A percentile compares a stretch with the other conserved stretches of the same genome.
These are phyloP conservation scores for Cheirogaleus major DNA, from an alignment of 2,797 vertebrate species.

Conservation along the genomic window DNA sequence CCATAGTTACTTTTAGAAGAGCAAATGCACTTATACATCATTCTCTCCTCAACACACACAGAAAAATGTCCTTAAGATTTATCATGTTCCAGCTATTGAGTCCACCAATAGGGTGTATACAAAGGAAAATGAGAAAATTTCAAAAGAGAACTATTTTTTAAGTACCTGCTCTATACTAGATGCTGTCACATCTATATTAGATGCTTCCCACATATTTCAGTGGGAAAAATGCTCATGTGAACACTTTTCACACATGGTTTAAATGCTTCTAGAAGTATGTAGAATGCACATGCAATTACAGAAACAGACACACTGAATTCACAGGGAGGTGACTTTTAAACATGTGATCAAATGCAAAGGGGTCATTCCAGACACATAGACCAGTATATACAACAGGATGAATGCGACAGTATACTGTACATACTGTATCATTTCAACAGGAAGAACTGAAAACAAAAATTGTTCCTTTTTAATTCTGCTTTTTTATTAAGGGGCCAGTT, in stretches of 20 bases:
- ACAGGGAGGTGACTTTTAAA: background rate
- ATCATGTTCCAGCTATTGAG: background rate
- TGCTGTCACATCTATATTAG: background rate
- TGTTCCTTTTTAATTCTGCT: background rate
- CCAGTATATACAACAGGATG: background rate
- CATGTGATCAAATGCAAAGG: background rate
- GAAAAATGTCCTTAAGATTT: background rate
- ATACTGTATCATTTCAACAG: background rate
- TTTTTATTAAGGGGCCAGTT: background rate
- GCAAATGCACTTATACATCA: background rate
- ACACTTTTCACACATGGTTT: background rate
- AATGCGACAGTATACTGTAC: background rate
- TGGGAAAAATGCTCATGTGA: background rate
- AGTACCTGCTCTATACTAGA: background rate
- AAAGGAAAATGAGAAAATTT: background rate
- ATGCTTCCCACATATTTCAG: background rate
- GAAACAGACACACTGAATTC: background rate
- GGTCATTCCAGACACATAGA: background rate
- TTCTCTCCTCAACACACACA: background rate
- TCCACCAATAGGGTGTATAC: background rate
- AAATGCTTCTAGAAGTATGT: background rate
- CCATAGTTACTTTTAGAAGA: background rate
- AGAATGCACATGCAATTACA: background rate
- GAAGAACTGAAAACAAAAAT: background rate
- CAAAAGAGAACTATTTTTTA: background rate